These are phyloP conservation scores for Alouatta palliata DNA, from an alignment of 2,113 vertebrate species.

Conservation along the genomic window DNA sequence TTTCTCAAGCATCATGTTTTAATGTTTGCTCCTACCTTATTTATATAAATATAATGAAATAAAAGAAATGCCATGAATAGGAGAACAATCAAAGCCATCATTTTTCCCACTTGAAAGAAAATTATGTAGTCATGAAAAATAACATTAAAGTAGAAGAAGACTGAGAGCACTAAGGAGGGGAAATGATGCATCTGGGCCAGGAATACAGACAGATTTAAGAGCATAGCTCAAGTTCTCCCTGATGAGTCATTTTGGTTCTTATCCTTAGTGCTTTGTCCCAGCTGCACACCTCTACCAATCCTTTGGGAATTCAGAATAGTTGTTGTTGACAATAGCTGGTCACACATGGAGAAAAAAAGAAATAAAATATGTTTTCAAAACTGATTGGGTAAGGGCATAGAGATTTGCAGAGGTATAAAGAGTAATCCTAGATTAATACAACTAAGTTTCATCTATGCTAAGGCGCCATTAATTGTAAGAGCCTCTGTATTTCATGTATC, in stretches of 20 bases:
- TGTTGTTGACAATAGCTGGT: not conserved
- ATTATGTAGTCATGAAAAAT: not conserved
- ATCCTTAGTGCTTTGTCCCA: not conserved
- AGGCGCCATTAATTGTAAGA: not conserved
- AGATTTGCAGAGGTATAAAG: not conserved
- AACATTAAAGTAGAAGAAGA: not conserved
- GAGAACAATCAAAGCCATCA: not conserved
- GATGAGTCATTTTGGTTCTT: not conserved
- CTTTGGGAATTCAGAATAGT: not conserved
- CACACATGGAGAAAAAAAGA: not conserved
- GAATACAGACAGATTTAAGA: not conserved
- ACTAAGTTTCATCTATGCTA: not conserved
- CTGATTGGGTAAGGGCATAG: not conserved
- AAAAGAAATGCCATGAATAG: not conserved
- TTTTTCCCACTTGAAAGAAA: not conserved
- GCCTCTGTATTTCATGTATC: not conserved
- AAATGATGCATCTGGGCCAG: too few relatives aligned
- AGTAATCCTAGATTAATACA: not conserved
- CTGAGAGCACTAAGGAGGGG: not conserved
- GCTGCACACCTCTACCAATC: not conserved
- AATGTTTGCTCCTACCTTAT: not conserved
- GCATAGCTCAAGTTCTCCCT: not conserved
- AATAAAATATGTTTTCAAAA: not conserved
- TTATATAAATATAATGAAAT: not conserved
- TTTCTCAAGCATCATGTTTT: not conserved